Conservation (phyloP, 2,797 vertebrate species). For the Enteromius viviparus region DNA sequence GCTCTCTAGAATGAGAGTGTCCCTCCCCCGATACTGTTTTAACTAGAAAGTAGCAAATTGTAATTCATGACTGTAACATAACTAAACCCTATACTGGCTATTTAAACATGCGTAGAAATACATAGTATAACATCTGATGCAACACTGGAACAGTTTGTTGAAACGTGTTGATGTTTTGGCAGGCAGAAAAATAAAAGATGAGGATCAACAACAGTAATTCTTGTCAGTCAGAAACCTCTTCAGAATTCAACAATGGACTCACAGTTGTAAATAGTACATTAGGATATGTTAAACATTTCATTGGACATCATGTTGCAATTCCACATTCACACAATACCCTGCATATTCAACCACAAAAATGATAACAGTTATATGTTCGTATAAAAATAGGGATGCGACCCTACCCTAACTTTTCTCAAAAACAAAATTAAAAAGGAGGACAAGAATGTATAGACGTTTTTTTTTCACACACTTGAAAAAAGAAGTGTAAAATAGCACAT, state of each 20-base stretch:
- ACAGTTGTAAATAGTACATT: conserved; percentile 18
- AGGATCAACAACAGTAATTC: conserved; percentile 1
- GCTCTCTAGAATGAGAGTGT: not conserved
- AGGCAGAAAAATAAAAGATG: not conserved
- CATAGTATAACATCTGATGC: not conserved
- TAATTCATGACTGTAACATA: not conserved
- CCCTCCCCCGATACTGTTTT: not conserved
- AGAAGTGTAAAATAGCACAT: conserved; percentile 40
- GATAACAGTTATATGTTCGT: conserved; percentile 31
- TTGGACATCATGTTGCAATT: conserved; percentile 28
- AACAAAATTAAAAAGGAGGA: conserved; percentile 21
- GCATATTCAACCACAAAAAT: conserved; percentile 24
- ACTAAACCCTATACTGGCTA: not conserved
- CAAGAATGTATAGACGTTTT: not conserved
- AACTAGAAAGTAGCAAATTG: not conserved
- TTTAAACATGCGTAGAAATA: conserved; percentile 1
- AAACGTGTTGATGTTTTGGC: not conserved
- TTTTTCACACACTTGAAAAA: conserved; percentile 29
- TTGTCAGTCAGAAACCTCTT: not conserved
- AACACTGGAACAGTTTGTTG: not conserved
- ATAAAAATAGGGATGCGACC: conserved; percentile 55
- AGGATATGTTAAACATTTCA: conserved; percentile 6
- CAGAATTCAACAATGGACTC: not conserved
- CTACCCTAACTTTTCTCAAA: conserved; percentile 29
- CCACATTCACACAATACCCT: conserved; percentile 14